Base-by-base conservation (phyloP, 2,113 vertebrate genomes). In the Anser brachyrhynchus region DNA sequence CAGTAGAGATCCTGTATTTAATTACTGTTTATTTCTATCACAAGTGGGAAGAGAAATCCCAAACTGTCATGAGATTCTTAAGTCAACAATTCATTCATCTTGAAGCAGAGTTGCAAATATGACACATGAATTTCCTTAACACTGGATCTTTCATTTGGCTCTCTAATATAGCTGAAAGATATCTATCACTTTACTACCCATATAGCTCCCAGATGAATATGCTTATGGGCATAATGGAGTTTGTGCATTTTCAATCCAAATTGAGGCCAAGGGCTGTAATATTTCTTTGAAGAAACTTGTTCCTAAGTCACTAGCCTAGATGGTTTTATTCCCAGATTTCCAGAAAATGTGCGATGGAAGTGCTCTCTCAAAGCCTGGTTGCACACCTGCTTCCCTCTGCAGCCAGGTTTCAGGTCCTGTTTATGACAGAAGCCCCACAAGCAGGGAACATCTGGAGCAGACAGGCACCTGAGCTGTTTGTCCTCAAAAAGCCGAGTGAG, bases 341-440 rank as follows among this genome's bases (percentile, higher is more conserved):
- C 61, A 79, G 66, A n/a, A 81, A 21, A 21, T 9, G 8, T 20
- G 43, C 8, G 2, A 22, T 70, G 6, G 19, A 51, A 31, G 14
- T 20, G 46, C 41, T 74, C 70, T 58, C 72, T 52, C 2, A 2
- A 43, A 75, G 39, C 14, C 26, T 66, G 7, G 54, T 75, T 55
- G 35, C 21, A n/a, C 0, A 4, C n/a, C 9, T 54, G 11, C n/a
- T 67, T 71, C 6, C 10, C 57, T 7, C n/a, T n/a, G 31, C 44
- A 49, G 35, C 31, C 46, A 64, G 6, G 2, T 1, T 37, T 84
- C 59, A 37, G n/a, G 28, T 88, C n/a, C 29, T 28, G 8, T 80
- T 76, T 54, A 13, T 37, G 55, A 66, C 51, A 65, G 51, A 66
- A 41, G 26, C 0, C 0, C 16, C 33, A 13, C 0, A 7, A 59